Base-by-base conservation (phyloP, 2,797 vertebrate genomes). In the Eospalax fontanierii region DNA sequence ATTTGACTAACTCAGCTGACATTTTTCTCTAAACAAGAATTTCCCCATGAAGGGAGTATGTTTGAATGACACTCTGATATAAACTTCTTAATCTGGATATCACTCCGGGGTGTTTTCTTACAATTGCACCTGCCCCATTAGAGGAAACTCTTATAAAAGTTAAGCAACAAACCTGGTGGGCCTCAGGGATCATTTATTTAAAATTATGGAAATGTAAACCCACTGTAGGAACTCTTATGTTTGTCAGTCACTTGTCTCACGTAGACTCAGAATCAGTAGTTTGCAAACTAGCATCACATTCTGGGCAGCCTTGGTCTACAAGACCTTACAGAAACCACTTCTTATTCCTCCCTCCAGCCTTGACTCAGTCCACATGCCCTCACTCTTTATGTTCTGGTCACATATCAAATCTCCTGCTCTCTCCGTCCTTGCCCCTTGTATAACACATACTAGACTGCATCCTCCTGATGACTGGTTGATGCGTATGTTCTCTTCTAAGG, bases 1-100 rank as follows among this genome's bases (percentile, higher is more conserved):
- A 1, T 40, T 18, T 70, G 57, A 22, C 83, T 85, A 35, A 66
- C 78, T 94, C 54, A 63, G 61, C n/a, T 94, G 59, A 89, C 46
- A 71, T 38, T 96, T 86, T 90, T 76, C 89, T 93, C 35, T 70
- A n/a, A 89, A 78, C 6, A 46, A 84, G 54, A 59, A 26, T 73
- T 76, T 73, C 54, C 85, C 30, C 2, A 14, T 35, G 61, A 87
- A 92, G 63, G 21, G 85, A 81, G 24, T 68, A 3, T 43, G 26
- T 89, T 93, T 91, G 85, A 57, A 59, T 85, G 59, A 90, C 9
- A 66, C 24, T 76, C 33, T 59, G 18, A n/a, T 3, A 50, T 2
- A 85, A 76, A 43, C 30, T 66, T 93, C n/a, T 90, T 84, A 85
- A 87, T 63, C 57, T 40, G 54, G 2, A 15, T 65, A 43, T 46